phyloP scores from a whole-genome alignment of 2,797 vertebrate genomes.

The Acridotheres tristis region DNA sequence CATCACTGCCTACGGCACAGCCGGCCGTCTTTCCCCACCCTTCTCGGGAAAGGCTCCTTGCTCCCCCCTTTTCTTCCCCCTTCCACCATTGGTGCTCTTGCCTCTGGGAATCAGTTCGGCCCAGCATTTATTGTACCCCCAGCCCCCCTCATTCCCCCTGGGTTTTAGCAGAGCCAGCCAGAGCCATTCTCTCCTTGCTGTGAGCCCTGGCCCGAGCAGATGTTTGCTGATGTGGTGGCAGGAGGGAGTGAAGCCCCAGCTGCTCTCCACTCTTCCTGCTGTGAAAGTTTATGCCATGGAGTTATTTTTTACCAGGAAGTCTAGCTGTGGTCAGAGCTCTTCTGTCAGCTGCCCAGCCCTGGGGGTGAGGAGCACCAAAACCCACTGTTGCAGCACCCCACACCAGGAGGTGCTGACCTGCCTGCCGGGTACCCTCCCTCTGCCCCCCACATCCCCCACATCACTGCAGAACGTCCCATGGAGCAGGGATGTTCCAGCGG shows the following conservation, averaged over 20 bases:
- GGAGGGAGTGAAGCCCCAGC: background rate
- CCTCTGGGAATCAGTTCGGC: background rate
- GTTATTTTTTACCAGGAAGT: background rate
- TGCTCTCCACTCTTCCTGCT: background rate
- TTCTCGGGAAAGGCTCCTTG: accelerated
- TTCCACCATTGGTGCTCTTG: background rate
- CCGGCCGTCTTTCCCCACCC: accelerated
- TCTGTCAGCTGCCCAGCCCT: background rate
- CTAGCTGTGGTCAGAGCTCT: background rate
- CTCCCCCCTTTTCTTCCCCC: background rate
- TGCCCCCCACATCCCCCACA: background rate
- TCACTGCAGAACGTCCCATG: accelerated
- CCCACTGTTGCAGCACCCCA: background rate
- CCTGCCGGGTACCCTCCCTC: accelerated
- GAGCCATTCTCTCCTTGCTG: background rate
- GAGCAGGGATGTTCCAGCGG: background rate
- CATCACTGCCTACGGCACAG: background rate
- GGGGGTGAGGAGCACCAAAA: background rate
- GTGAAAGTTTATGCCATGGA: background rate
- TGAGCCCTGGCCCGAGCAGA: background rate
- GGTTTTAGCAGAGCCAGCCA: background rate
- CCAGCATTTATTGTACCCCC: background rate
- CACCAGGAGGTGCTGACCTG: background rate
- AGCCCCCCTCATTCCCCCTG: background rate
- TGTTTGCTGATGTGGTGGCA: background rate